Base-by-base conservation (phyloP, 2,888 invertebrate genomes). In the Sesamia inferens region DNA sequence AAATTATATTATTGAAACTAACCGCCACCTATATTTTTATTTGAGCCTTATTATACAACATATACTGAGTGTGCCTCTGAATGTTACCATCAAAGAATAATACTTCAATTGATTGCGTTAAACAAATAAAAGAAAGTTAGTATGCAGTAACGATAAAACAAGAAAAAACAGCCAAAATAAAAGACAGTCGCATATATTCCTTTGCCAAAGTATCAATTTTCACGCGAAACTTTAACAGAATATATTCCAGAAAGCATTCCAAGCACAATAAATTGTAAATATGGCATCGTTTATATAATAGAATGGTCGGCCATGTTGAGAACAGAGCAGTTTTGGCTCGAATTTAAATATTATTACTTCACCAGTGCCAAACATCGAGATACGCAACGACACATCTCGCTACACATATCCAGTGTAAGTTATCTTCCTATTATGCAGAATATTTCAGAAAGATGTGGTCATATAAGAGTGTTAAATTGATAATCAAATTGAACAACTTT, bases 321-420 rank as follows among this genome's bases (percentile, higher is more conserved):
- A 16, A 58, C 54, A 61, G 58, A 62, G 31, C 64, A 67, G 65
- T 78, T 66, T 64, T 59, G 63, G 59, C 59, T 58, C 59, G 22
- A 47, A 67, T 61, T 83, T 71, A 71, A 85, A 83, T 85, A 85
- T 84, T 83, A 68, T 85, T 59, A 71, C 58, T 13, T 48, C 61
- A 31, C 14, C 57, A 64, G 6, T 67, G 48, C 59, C 47, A 58
- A 68, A 51, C 24, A 55, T 19, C 24, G 24, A 73, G 22, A 47
- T 54, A 51, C 44, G 5, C 8, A 42, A 16, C 16, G 13, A 24
- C 3, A 16, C 31, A 31, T 48, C 48, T 14, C n/a, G 6, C 0
- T 31, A 24, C n/a, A n/a, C 10, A 54, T 1, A 1, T 4, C 51
- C 31, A 64, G 51, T 65, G 10, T 31, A 31, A 5, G 5, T 4